Percentiles rank a stretch among this genome's conserved stretches.
These are phyloP conservation scores for Psittacula echo DNA, from an alignment of 2,797 vertebrate genomes.

Conservation along the genomic window DNA sequence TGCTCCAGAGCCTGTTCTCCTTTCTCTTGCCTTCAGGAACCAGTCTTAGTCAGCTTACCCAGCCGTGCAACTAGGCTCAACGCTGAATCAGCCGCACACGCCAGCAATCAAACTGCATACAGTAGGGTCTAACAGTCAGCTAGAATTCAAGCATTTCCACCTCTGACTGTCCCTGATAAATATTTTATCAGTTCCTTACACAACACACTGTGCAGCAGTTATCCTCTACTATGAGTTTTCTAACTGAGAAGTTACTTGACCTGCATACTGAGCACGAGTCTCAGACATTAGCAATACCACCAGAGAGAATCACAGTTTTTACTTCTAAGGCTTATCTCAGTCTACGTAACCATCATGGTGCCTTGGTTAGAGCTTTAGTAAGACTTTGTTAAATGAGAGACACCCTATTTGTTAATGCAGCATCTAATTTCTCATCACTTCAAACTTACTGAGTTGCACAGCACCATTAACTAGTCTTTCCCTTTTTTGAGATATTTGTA, in stretches of 20 bases:
- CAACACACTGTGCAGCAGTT: neutral
- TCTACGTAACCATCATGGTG: neutral
- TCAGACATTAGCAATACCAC: neutral
- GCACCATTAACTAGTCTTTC: neutral
- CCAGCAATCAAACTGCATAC: neutral
- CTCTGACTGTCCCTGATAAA: neutral
- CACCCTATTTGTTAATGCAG: neutral
- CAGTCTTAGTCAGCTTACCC: neutral
- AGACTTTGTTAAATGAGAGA: neutral
- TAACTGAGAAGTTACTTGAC: neutral
- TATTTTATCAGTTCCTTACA: neutral
- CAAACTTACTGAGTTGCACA: neutral
- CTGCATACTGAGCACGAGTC: neutral
- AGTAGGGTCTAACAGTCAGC: neutral
- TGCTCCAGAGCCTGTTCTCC: neutral
- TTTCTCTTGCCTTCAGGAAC: neutral
- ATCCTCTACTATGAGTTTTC: neutral
- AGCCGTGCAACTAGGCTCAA: neutral
- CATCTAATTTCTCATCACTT: neutral
- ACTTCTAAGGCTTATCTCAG: neutral
- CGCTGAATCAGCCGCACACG: neutral
- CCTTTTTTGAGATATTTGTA: neutral
- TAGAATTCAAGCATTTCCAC: neutral
- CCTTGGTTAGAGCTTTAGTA: neutral
- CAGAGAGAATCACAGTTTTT: neutral